Conservation (phyloP, 2,113 vertebrate genomes). For the Probosciger aterrimus region DNA sequence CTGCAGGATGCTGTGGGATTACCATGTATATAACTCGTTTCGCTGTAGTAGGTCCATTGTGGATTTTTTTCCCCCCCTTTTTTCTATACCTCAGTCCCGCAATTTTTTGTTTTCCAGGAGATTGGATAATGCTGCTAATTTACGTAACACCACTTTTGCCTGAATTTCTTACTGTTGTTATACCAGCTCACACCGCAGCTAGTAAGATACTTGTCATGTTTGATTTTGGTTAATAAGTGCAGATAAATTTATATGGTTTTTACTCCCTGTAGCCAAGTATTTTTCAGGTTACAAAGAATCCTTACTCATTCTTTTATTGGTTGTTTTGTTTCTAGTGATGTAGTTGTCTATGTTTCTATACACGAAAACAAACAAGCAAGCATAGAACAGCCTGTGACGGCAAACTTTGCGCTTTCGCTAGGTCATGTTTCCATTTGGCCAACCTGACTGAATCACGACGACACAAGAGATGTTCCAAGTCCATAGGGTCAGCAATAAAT, state of each 20-base stretch:
- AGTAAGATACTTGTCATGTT: not conserved
- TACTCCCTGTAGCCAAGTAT: constrained; percentile 46
- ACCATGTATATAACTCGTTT: not conserved
- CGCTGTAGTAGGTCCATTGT: not conserved
- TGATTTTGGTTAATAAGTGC: constrained; percentile 21
- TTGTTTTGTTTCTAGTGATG: not conserved
- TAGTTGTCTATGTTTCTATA: not conserved
- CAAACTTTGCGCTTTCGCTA: constrained; percentile 70
- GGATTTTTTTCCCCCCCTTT: not conserved
- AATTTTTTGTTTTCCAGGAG: constrained; percentile 22
- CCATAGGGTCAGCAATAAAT: constrained; percentile 66
- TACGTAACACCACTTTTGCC: constrained; percentile 66
- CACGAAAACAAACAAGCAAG: not conserved
- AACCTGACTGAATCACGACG: not conserved
- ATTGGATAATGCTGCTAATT: constrained; percentile 67
- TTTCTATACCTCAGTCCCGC: constrained; percentile 44
- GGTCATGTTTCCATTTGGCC: not conserved
- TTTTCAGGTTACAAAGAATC: constrained; percentile 27
- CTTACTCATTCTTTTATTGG: not conserved
- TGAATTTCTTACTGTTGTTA: constrained; percentile 61
- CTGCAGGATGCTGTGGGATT: not conserved
- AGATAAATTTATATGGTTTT: constrained; percentile 34
- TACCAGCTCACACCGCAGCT: constrained; percentile 40
- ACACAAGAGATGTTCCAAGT: not conserved
- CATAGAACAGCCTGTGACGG: not conserved